Evolutionary conservation across 2,797 vertebrate genomes (phyloP).

Genomic region (Hephaestus fuliginosus): DNA sequence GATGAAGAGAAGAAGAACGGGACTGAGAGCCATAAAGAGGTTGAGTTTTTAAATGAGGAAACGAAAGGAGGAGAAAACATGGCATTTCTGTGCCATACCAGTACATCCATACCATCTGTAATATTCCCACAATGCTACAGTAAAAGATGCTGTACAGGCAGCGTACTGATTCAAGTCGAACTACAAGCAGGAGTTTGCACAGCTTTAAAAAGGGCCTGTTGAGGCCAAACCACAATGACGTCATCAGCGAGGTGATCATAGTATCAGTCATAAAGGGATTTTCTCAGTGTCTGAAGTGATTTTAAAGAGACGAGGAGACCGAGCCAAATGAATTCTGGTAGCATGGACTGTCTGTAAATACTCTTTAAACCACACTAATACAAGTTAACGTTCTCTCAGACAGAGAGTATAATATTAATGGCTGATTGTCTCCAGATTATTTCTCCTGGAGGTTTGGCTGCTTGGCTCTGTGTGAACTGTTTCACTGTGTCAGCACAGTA

Average conservation of each 20-base stretch:
- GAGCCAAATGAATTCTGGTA: conserved; percentile 50
- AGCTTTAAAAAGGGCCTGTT: conserved; percentile 40
- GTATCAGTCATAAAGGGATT: conserved; percentile 23
- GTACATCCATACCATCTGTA: conserved; percentile 54
- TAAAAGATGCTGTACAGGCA: conserved; percentile 32
- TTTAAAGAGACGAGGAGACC: conserved; percentile 44
- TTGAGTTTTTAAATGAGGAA: background rate
- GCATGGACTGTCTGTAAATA: conserved; percentile 68
- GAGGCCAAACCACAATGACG: background rate
- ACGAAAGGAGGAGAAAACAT: conserved; percentile 8
- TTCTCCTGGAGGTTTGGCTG: conserved; percentile 8
- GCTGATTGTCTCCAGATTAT: background rate
- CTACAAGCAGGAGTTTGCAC: conserved; percentile 68
- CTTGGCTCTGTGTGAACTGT: conserved; percentile 20
- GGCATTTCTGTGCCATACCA: conserved; percentile 29
- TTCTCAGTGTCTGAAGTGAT: conserved; percentile 11
- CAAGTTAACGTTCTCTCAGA: background rate
- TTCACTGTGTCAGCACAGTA: conserved; percentile 24
- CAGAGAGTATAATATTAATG: background rate
- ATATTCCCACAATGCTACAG: conserved; percentile 52
- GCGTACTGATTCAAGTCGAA: conserved; percentile 35
- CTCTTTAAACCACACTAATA: conserved; percentile 49
- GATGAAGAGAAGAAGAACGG: conserved; percentile 24
- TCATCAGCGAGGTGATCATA: conserved; percentile 2
- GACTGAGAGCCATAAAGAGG: background rate